phyloP scores from a whole-genome alignment of 1,140 invertebrate species.

The Trichonephila clavata region DNA sequence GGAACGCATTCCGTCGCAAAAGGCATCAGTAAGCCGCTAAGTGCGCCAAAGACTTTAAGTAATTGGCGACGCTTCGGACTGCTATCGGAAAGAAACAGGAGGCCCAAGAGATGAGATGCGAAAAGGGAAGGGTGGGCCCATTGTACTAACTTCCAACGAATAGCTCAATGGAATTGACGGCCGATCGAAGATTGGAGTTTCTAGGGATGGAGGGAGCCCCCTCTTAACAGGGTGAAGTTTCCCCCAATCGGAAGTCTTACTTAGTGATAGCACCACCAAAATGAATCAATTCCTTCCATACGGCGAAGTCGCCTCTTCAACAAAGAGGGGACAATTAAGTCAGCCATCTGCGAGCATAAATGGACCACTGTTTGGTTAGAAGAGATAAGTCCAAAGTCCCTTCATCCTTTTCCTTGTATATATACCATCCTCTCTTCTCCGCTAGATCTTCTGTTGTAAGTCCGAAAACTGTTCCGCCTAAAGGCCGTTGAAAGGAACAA shows the following conservation, averaged over 20 bases:
- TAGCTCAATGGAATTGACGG: constrained; percentile 48
- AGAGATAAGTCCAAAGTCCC: constrained; percentile 64
- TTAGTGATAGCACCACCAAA: constrained; percentile 74
- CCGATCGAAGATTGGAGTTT: constrained; percentile 65
- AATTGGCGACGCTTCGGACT: constrained; percentile 65
- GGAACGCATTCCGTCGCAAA: constrained; percentile 21
- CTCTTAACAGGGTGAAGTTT: constrained; percentile 49
- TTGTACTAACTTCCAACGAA: constrained; percentile 71
- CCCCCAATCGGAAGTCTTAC: constrained; percentile 67
- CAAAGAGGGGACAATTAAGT: constrained; percentile 76
- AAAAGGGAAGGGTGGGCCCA: constrained; percentile 44
- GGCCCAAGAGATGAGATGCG: constrained; percentile 51
- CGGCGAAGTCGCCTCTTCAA: constrained; percentile 64
- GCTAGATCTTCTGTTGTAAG: constrained; percentile 24
- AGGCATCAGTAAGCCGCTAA: constrained; percentile 71
- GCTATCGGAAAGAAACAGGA: constrained; percentile 74
- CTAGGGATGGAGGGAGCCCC: background rate
- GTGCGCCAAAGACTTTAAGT: constrained; percentile 74
- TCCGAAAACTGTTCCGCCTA: constrained; percentile 58
- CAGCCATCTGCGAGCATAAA: constrained; percentile 77
- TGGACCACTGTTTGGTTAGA: constrained; percentile 77
- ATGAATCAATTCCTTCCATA: constrained; percentile 74
- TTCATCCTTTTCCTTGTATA: constrained; percentile 61
- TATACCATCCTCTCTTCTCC: background rate
- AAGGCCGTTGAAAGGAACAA: background rate